phyloP scores from a whole-genome alignment of 2,888 invertebrate genomes.

The Meiosimyza platycephala region DNA sequence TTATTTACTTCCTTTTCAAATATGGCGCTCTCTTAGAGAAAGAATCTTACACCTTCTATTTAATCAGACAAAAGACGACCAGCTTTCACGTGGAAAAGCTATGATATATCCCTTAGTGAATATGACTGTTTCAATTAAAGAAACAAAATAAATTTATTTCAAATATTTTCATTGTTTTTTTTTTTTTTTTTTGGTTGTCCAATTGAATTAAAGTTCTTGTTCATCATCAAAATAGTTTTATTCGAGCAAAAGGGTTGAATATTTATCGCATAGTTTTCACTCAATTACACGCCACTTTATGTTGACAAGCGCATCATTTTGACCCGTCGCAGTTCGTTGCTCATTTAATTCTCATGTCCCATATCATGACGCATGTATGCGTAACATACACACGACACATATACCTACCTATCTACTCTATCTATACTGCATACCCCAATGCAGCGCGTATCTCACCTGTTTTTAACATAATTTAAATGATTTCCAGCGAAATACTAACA shows the following conservation, averaged over 20 bases:
- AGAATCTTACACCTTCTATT: no score
- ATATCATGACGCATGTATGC: slow-evolving; percentile 13
- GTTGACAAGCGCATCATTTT: slow-evolving; percentile 7
- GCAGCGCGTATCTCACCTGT: slow-evolving; percentile 5
- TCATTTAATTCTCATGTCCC: slow-evolving; percentile 11
- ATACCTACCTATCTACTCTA: no score
- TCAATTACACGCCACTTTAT: slow-evolving; percentile 17
- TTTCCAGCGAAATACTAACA: neutral
- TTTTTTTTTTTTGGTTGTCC: no score
- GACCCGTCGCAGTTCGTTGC: neutral
- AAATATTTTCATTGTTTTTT: no score
- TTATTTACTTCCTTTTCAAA: no score
- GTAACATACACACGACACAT: neutral
- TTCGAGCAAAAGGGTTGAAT: neutral
- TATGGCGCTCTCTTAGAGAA: no score
- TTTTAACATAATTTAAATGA: slow-evolving; percentile 20
- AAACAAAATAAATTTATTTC: no score
- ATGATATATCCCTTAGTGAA: no score
- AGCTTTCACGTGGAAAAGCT: no score
- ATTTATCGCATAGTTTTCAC: slow-evolving; percentile 12
- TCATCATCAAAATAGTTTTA: neutral
- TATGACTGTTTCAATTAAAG: no score
- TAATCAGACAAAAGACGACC: no score
- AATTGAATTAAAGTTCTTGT: no score
- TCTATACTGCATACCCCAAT: neutral